Evolutionary conservation across 92 coral and sea anemone species (phyloP).

Genomic region (Diadumene lineata): DNA sequence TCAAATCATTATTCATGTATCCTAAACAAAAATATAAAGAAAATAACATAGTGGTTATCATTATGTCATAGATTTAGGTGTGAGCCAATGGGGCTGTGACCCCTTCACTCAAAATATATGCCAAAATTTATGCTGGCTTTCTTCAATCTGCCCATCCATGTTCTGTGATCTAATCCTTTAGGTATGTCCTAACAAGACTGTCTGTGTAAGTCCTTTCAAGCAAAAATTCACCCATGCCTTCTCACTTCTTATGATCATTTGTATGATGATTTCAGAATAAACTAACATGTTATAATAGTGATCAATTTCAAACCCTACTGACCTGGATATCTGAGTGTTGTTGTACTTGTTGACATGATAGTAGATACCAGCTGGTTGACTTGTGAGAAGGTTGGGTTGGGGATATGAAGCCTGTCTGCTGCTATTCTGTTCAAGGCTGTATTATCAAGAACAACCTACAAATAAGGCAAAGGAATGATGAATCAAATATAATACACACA

Average conservation of each 20-base stretch:
- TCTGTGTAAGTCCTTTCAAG: too few relatives aligned
- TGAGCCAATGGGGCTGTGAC: too few relatives aligned
- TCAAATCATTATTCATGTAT: conserved; percentile 68
- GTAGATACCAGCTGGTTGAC: conserved; percentile 99
- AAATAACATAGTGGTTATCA: too few relatives aligned
- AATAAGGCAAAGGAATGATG: not conserved
- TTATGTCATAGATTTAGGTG: too few relatives aligned
- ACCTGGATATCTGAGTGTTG: conserved; percentile 99
- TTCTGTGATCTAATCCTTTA: too few relatives aligned
- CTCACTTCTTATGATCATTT: too few relatives aligned
- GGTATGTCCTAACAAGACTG: too few relatives aligned
- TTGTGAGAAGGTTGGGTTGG: conserved; percentile 99
- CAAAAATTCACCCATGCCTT: too few relatives aligned
- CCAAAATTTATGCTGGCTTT: too few relatives aligned
- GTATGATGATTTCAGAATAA: too few relatives aligned
- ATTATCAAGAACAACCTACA: conserved; percentile 93
- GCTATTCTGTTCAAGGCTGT: conserved; percentile 98
- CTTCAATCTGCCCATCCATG: too few relatives aligned
- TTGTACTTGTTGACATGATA: conserved; percentile 98
- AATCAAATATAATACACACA: not conserved
- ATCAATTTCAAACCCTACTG: conserved; percentile 2
- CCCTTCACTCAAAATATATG: too few relatives aligned
- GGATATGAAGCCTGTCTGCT: conserved; percentile 95
- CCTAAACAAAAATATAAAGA: conserved; percentile 10
- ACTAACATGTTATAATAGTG: not conserved